Evolutionary conservation across 2,113 vertebrate species (phyloP), one percentile per base, ranked within the genome.

Genomic region (Bambusicola thoracicus): DNA sequence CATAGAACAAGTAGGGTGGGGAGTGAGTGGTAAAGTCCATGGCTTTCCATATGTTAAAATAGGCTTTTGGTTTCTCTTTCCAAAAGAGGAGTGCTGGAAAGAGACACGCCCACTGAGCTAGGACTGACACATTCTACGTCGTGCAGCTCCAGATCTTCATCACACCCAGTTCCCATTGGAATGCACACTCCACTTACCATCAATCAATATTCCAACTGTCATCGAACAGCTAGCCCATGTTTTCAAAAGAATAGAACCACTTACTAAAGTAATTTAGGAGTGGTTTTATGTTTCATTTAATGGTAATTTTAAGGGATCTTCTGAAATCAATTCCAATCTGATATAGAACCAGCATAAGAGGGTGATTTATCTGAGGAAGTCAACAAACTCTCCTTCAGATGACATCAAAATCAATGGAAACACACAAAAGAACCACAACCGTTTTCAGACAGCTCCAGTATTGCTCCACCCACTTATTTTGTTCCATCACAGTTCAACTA

Each of bases 241-340:
- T 89, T 87, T 67, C 44, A 74, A 78, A 95, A 94, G 3, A 79
- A 61, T 13, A 87, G 11, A 8, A 49, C n/a, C 41, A n/a, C 41
- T 76, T 76, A 76, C 19, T 77, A 38, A 51, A 58, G 49, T 70
- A 41, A 62, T 80, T 30, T 85, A 51, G 70, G 66, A 89, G 44
- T 8, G 66, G 27, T 82, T 74, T 72, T 43, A 69, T n/a, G 13
- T 89, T 91, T 82, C 89, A 51, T 18, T 74, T 84, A 68, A 81
- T 55, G 49, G 36, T 76, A 72, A 10, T 19, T 79, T 86, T 66
- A 53, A 79, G 56, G 56, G 32, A 84, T 48, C 12, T 84, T 87
- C 36, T 79, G 61, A 93, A 81, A 62, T 62, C 24, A 58, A 19
- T 46, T 92, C 44, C 68, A 70, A 51, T 59, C 22, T 56, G 17